Evolutionary conservation across 1,140 invertebrate species (phyloP).

Genomic region (Heliconius nattereri): DNA sequence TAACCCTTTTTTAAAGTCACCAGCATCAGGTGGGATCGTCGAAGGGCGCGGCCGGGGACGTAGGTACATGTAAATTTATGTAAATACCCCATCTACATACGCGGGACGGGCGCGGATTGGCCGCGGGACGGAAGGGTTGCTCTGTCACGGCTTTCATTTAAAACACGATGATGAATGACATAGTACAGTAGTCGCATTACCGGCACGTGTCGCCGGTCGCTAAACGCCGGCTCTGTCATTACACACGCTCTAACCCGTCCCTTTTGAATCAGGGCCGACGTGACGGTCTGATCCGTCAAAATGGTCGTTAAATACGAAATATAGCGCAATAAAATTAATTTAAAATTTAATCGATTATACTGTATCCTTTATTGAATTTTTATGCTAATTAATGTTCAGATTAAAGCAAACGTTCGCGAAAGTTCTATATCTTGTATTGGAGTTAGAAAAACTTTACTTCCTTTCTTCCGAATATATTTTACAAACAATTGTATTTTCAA

Average conservation of each 20-base stretch:
- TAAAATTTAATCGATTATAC: slow-evolving; percentile 31
- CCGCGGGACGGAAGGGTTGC: slow-evolving; percentile 47
- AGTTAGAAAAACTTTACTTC: background rate
- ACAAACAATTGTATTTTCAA: background rate
- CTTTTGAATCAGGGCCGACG: too few species aligned
- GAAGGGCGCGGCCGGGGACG: slow-evolving; percentile 26
- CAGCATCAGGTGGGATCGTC: slow-evolving; percentile 29
- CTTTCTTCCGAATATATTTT: background rate
- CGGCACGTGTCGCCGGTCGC: slow-evolving; percentile 42
- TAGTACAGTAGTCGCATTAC: slow-evolving; percentile 26
- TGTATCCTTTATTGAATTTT: slow-evolving; percentile 14
- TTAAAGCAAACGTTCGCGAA: background rate
- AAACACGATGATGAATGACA: slow-evolving; percentile 53
- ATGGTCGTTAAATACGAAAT: slow-evolving; percentile 34
- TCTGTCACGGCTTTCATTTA: slow-evolving; percentile 57
- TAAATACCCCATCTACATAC: slow-evolving; percentile 46
- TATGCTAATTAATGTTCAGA: slow-evolving; percentile 10
- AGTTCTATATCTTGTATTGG: background rate
- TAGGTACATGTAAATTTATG: slow-evolving; percentile 46
- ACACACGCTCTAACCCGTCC: slow-evolving; percentile 25
- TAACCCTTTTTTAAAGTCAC: slow-evolving; percentile 43
- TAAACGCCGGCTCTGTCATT: slow-evolving; percentile 17
- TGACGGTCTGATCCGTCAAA: slow-evolving; percentile 16
- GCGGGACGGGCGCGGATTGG: slow-evolving; percentile 28
- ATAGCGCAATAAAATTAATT: slow-evolving; percentile 35